Evolutionary conservation across 37 sponge, comb jelly and placozoan genomes (phyloP).

Genomic region (Aphrocallistes beatrix): DNA sequence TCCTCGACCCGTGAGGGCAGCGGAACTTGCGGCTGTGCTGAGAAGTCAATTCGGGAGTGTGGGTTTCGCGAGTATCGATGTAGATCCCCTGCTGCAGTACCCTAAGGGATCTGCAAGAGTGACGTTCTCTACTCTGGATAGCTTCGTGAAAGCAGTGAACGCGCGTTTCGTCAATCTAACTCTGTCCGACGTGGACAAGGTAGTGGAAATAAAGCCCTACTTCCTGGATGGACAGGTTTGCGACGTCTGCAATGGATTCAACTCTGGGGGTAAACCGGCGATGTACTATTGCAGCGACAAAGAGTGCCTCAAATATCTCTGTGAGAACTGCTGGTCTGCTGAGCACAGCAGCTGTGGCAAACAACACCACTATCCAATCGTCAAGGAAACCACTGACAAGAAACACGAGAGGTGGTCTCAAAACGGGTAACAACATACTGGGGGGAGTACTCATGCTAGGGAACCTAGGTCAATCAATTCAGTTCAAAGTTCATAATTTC

Average conservation of each 20-base stretch:
- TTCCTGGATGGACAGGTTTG: conserved; percentile 96
- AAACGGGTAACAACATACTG: neutral
- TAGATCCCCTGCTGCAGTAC: conserved; percentile 68
- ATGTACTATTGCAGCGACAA: conserved; percentile 94
- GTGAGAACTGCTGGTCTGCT: conserved; percentile 96
- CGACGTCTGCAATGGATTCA: conserved; percentile 84
- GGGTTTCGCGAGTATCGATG: conserved; percentile 63
- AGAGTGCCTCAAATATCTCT: conserved; percentile 91
- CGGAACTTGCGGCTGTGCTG: conserved; percentile 72
- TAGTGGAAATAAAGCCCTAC: conserved; percentile 95
- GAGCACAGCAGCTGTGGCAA: conserved; percentile 76
- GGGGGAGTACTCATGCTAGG: no score
- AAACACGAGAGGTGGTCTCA: conserved; percentile 9
- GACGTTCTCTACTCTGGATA: conserved; percentile 70
- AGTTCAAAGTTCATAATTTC: no score
- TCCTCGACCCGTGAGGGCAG: conserved; percentile 74
- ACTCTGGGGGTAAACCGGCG: conserved; percentile 80
- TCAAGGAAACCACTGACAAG: conserved; percentile 85
- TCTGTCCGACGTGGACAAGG: conserved; percentile 86
- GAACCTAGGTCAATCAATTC: no score
- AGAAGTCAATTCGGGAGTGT: conserved; percentile 67
- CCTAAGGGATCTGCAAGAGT: conserved; percentile 93
- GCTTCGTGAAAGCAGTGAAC: conserved; percentile 95
- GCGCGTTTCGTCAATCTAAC: conserved; percentile 90
- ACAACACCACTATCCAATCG: conserved; percentile 81